Base-by-base conservation (phyloP, 2,113 vertebrate species). In the Microcebus jonahi region DNA sequence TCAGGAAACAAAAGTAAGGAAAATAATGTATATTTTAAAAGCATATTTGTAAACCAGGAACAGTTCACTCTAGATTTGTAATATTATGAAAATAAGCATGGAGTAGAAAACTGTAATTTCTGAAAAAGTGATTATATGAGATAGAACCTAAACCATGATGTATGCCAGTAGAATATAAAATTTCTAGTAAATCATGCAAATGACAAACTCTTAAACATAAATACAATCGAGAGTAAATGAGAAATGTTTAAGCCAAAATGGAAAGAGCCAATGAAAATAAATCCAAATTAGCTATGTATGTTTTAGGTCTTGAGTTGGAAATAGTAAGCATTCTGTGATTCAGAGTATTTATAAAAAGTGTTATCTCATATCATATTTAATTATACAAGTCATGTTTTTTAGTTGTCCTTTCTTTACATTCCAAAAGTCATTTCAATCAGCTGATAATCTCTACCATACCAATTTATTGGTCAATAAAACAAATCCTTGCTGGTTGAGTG, bases 181-280 rank as follows among this genome's bases (percentile, higher is more conserved):
- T 79, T 36, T 36, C 1, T 91, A 80, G 21, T 14, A 93, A 91
- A 85, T 95, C 36, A 63, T 67, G 25, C 21, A 94, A 94, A 91
- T 87, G 36, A 68, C 8, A 93, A 96, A 80, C 3, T 75, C 79
- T 87, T 91, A 83, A 86, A 86, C 8, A 92, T 71, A 94, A 70
- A 65, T 70, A 93, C 13, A 88, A 82, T 85, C 39, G 93, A 48
- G 45, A 76, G 3, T 84, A 92, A 91, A 91, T 50, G 96, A 79
- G 48, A 91, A 90, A 0, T 75, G 23, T 2, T 93, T 93, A 91
- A 48, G 61, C 3, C 9, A 82, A 82, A 94, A 50, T 89, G 34
- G 36, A 82, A 27, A 27, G 4, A 79, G 1, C 3, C 67, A 82
- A 57, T 65, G 39, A 61, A 82, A 93, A 53, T 50, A 15, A 94